Evolutionary conservation across 1,140 invertebrate species (phyloP), one percentile per base, ranked within the genome.

Genomic region (Leptoteleia sp.): DNA sequence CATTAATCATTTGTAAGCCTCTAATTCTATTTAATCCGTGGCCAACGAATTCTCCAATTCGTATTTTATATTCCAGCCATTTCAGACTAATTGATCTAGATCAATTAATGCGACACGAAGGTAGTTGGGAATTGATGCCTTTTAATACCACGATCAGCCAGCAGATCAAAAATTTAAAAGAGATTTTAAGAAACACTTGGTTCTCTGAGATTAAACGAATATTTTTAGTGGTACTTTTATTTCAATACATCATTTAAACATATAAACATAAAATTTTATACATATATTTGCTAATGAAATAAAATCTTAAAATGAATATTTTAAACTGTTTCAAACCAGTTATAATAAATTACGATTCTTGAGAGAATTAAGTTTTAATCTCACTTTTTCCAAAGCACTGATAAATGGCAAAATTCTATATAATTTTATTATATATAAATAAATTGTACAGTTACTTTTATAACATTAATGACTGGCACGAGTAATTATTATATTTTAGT

Each of bases 191-290:
- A 45, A 86, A 90, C 4, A 85, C 90, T 33, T 94, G 94, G 92
- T 92, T 93, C 71, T 90, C 89, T 0, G 91, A 90, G 29, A 90
- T 94, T 40, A 91, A 93, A 67, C 89, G 91, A 9, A 92, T 94
- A n/a, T 92, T 92, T 79, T 78, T 86, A 2, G 16, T 54, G 29
- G 40, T 65, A 50, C n/a, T n/a, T n/a, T 59, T 33, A 25, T 3
- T 25, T 25, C 6, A 25, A 3, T 25, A 25, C 6, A 25, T 3
- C 22, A 3, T 25, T 25, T 25, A 3, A 25, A 25, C 3, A 25
- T 25, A 3, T 25, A 25, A 25, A 25, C 22, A 25, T 3, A 25
- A 25, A 25, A 3, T 3, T 25, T 6, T 3, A 25, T 25, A n/a
- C n/a, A n/a, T 6, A 25, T 6, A 6, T 25, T 25, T 25, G 3